phyloP scores from a whole-genome alignment of 1,140 invertebrate genomes.

The Adelges cooleyi region DNA sequence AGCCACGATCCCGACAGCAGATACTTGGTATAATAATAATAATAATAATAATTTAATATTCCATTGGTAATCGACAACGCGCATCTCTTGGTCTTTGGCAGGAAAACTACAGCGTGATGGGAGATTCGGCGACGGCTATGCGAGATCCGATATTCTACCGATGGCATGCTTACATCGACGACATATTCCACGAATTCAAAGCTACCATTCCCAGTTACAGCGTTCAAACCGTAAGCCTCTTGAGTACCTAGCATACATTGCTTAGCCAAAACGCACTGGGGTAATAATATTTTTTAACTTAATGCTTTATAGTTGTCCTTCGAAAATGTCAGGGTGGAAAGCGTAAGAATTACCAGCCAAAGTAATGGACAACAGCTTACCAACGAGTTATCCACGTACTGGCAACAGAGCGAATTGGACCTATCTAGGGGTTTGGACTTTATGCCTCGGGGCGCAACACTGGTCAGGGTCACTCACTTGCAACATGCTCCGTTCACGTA shows the following conservation, averaged over 20 bases:
- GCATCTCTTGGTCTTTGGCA: conserved; percentile 30
- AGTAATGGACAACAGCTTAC: conserved; percentile 36
- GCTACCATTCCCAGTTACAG: conserved; percentile 51
- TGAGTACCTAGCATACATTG: no score
- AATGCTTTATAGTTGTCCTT: conserved; percentile 46
- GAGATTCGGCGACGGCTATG: conserved; percentile 60
- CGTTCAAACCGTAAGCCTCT: conserved; percentile 42
- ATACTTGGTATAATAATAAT: conserved; percentile 45
- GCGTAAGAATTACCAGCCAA: conserved; percentile 36
- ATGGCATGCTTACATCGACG: conserved; percentile 68
- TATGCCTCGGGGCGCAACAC: conserved; percentile 38
- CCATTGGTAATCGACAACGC: no score
- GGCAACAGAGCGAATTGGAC: conserved; percentile 43
- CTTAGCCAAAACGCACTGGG: no score
- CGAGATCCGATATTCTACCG: conserved; percentile 75
- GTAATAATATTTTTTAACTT: neutral
- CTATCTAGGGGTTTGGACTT: conserved; percentile 44
- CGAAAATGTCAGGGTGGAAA: conserved; percentile 43
- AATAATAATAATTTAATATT: neutral
- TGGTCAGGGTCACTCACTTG: conserved; percentile 43
- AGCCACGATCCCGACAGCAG: conserved; percentile 60
- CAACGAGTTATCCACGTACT: conserved; percentile 41
- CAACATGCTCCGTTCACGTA: conserved; percentile 40
- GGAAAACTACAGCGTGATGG: conserved; percentile 56
- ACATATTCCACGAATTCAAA: conserved; percentile 67